Evolutionary conservation across 2,888 invertebrate genomes (phyloP).

Genomic region (Panzeria rudis): DNA sequence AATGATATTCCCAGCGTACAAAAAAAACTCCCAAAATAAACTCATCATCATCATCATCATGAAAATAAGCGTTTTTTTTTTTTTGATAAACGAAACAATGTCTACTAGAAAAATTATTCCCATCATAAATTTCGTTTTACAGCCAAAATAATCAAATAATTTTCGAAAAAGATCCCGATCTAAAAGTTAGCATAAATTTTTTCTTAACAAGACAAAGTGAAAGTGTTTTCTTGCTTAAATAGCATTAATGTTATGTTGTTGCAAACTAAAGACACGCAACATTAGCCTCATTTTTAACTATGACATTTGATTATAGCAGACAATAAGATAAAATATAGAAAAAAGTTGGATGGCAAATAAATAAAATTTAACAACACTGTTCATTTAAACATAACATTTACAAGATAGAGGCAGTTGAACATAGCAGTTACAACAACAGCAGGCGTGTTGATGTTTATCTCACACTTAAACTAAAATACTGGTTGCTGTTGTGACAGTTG

Average conservation of each 20-base stretch:
- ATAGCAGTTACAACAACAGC: no score
- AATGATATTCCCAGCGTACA: slow-evolving; percentile 51
- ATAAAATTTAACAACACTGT: background rate
- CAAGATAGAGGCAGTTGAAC: background rate
- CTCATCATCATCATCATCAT: slow-evolving; percentile 28
- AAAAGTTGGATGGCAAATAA: background rate
- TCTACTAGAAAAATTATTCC: slow-evolving; percentile 29
- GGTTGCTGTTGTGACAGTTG: no score
- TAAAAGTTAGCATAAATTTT: slow-evolving; percentile 17
- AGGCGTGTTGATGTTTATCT: no score
- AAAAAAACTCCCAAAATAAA: slow-evolving; percentile 51
- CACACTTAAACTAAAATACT: no score
- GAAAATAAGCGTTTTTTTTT: slow-evolving; percentile 35
- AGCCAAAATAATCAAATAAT: slow-evolving; percentile 40
- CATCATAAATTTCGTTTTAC: slow-evolving; percentile 54
- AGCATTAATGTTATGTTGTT: background rate
- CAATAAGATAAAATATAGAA: background rate
- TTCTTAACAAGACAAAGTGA: slow-evolving; percentile 37
- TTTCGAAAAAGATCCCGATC: slow-evolving; percentile 28
- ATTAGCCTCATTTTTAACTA: slow-evolving; percentile 42
- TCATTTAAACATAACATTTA: background rate
- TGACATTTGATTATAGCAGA: slow-evolving; percentile 4
- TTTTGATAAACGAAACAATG: slow-evolving; percentile 24
- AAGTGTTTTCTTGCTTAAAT: slow-evolving; percentile 43
- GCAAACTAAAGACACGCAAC: slow-evolving; percentile 28